Conservation (phyloP, 2,113 vertebrate species). For the Pseudopipra pipra region DNA sequence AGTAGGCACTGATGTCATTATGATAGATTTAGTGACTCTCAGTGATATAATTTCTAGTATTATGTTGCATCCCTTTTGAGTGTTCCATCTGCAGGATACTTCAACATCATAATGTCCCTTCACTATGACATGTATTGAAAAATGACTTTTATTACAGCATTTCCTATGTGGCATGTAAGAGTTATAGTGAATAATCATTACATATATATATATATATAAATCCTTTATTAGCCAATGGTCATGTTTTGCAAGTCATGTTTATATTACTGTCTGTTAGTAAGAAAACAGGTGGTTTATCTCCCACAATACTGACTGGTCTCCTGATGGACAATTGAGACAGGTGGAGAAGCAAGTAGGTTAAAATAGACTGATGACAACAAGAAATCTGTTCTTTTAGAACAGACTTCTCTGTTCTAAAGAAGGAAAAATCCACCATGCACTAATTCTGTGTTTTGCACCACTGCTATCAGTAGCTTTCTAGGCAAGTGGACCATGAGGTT, state of each 20-base stretch:
- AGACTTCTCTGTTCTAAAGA: neutral
- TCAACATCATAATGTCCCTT: neutral
- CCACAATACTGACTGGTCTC: neutral
- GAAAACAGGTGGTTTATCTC: neutral
- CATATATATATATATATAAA: neutral
- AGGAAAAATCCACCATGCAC: neutral
- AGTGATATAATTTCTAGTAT: neutral
- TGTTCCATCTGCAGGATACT: neutral
- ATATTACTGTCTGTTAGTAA: neutral
- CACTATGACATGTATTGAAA: no score
- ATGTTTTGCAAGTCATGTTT: neutral
- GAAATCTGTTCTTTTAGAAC: no score
- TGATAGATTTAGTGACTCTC: neutral
- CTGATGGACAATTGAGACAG: neutral
- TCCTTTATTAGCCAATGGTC: neutral
- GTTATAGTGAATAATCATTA: neutral
- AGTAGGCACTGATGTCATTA: neutral
- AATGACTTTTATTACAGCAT: neutral
- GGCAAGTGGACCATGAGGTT: neutral
- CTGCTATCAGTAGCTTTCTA: neutral
- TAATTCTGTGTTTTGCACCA: neutral
- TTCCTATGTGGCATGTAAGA: neutral
- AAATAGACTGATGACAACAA: neutral
- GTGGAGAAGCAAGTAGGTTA: neutral
- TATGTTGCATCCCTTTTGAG: neutral